phyloP scores from a whole-genome alignment of 1,140 invertebrate genomes.

The Nasonia longicornis region DNA sequence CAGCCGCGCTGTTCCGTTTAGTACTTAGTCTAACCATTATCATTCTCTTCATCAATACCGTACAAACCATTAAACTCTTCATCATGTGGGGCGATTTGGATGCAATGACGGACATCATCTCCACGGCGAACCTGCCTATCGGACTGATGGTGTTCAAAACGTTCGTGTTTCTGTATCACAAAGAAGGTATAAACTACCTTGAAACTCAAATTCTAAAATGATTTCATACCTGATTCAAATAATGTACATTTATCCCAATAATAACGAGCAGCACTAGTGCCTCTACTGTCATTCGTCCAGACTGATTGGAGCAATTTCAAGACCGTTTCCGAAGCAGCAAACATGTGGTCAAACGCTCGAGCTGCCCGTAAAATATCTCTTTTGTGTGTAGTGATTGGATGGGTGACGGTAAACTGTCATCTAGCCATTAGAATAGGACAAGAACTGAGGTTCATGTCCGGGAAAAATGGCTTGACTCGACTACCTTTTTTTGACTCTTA shows the following conservation, averaged over 20 bases:
- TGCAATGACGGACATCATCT: neutral
- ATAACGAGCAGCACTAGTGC: neutral
- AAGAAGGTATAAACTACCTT: constrained; percentile 20
- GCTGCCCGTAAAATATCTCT: neutral
- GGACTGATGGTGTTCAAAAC: constrained; percentile 25
- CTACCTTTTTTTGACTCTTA: constrained; percentile 13
- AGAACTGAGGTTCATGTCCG: neutral
- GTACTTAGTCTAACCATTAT: neutral
- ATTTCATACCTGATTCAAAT: no score
- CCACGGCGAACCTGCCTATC: neutral
- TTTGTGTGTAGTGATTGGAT: neutral
- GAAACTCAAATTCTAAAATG: no score
- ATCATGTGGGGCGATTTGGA: constrained; percentile 26
- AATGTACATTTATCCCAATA: no score
- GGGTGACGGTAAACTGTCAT: neutral
- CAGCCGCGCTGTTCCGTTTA: neutral
- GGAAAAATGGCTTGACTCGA: neutral
- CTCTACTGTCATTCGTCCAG: neutral
- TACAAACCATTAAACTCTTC: neutral
- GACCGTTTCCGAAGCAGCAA: neutral
- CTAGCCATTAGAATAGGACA: neutral
- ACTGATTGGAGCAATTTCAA: constrained; percentile 4
- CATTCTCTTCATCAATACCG: neutral
- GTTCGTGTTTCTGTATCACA: constrained; percentile 2
- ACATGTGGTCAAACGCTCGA: constrained; percentile 19